Evolutionary conservation across 2,797 vertebrate genomes (phyloP).

Genomic region (Pangasius krempfi): DNA sequence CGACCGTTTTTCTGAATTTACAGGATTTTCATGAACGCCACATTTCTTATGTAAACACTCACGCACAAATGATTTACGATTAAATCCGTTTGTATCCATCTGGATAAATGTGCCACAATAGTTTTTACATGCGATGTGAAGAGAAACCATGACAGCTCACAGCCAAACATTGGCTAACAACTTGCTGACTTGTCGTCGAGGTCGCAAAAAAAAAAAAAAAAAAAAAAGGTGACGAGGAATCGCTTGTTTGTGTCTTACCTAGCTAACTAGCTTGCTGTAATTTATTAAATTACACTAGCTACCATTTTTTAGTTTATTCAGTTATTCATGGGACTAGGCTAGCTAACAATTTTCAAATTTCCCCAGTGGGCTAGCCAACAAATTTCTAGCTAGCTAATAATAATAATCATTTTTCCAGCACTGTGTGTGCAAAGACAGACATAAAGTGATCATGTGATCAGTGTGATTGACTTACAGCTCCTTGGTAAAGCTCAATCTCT

Average conservation of each 20-base stretch:
- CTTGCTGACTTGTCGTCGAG: not conserved
- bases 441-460: not conserved
- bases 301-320: not conserved
- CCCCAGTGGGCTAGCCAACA: not conserved
- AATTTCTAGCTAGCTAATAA: not conserved
- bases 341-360: too few relatives aligned
- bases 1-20: not conserved
- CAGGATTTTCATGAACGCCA: not conserved
- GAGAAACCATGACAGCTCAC: not conserved
- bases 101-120: not conserved
- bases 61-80: not conserved
- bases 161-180: not conserved
- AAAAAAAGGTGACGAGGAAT: not conserved
- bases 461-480: constrained; percentile 82
- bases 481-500: constrained; percentile 94
- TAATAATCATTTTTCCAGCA: not conserved
- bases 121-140: not conserved
- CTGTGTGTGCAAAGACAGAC: not conserved
- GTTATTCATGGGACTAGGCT: not conserved
- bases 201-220: too few relatives aligned
- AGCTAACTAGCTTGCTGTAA: not conserved
- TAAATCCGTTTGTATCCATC: not conserved
- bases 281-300: not conserved
- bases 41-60: not conserved
- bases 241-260: not conserved